Conservation (phyloP, 2,888 invertebrate genomes). For the Apamea epomidion region DNA sequence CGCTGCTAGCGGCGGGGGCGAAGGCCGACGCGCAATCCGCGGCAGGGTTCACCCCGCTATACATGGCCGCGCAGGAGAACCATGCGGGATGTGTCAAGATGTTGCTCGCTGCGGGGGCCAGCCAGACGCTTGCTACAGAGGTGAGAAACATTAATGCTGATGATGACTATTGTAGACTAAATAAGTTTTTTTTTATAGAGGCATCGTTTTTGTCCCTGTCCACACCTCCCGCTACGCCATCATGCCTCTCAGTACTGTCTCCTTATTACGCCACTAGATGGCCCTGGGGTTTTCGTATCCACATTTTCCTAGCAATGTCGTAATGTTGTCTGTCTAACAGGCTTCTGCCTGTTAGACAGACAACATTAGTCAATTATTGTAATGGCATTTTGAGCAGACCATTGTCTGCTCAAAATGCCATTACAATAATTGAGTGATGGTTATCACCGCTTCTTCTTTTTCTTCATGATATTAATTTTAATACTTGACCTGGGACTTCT, state of each 20-base stretch:
- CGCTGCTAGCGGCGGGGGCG: slow-evolving; percentile 97
- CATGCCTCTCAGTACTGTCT: background rate
- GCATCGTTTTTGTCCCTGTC: background rate
- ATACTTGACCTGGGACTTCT: background rate
- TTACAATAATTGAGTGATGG: background rate
- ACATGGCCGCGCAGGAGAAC: slow-evolving; percentile 99
- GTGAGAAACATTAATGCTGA: slow-evolving; percentile 81
- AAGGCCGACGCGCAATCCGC: slow-evolving; percentile 99
- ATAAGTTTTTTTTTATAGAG: background rate
- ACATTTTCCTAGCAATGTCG: background rate
- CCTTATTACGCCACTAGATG: background rate
- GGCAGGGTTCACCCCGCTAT: slow-evolving; percentile 99
- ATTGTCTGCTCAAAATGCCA: background rate
- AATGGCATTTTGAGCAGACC: too few relatives aligned
- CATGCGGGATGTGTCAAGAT: slow-evolving; percentile 98
- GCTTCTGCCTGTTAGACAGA: too few relatives aligned
- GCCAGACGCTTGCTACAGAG: slow-evolving; percentile 99
- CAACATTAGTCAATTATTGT: too few relatives aligned
- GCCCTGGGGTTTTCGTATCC: background rate
- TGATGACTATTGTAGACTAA: background rate
- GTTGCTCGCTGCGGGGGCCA: slow-evolving; percentile 97
- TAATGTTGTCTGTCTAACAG: background rate
- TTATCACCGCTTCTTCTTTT: background rate
- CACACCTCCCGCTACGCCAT: background rate
- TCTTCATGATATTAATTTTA: background rate